phyloP scores from a whole-genome alignment of 2,113 vertebrate genomes.

The Cathartes aura region DNA sequence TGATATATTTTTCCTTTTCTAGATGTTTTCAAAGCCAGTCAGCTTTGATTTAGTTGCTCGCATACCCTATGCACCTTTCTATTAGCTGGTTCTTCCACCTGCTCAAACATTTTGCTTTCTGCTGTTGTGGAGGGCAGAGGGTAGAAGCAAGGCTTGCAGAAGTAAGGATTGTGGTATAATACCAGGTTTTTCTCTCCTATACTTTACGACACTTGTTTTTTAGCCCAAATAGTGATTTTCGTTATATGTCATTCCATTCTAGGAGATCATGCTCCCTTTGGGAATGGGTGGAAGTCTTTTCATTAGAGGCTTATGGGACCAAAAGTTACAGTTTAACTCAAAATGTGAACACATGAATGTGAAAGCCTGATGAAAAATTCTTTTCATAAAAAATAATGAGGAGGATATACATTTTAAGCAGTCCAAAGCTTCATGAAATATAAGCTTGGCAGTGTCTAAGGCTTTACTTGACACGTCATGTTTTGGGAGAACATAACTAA shows the following conservation, averaged over 20 bases:
- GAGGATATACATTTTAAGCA: background rate
- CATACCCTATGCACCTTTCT: background rate
- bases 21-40: background rate
- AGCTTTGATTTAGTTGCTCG: background rate
- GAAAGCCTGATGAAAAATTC: conserved; percentile 28
- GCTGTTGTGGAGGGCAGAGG: background rate
- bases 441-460: background rate
- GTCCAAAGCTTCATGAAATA: background rate
- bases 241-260: background rate
- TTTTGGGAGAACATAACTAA: background rate
- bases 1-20: background rate
- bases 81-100: background rate
- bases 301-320: conserved; percentile 27
- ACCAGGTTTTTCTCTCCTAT: background rate
- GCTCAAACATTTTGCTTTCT: background rate
- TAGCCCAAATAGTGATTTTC: background rate
- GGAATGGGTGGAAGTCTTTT: conserved; percentile 55
- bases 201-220: conserved; percentile 9
- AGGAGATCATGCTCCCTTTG: conserved; percentile 17
- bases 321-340: conserved; percentile 27
- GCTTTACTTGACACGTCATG: background rate
- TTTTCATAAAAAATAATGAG: conserved; percentile 33
- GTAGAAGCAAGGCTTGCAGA: background rate
- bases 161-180: background rate
- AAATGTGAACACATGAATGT: conserved; percentile 40